Evolutionary conservation across 2,888 invertebrate species (phyloP).

Genomic region (Caenorhabditis zanzibari): DNA sequence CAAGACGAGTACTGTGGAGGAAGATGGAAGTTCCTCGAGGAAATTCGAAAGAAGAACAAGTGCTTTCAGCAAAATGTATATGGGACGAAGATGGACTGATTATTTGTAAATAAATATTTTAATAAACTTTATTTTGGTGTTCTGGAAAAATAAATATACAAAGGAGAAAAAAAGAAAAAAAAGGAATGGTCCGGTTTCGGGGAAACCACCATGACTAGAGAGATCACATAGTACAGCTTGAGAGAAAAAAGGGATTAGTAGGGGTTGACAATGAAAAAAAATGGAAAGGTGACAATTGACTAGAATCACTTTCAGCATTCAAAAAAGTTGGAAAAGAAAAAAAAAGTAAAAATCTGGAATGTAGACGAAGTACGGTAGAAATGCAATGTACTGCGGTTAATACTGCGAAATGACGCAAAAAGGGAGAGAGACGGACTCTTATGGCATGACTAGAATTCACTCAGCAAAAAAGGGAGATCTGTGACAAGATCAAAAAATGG

Average conservation of each 20-base stretch:
- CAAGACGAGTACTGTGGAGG: conserved; percentile 43
- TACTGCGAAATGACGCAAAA: conserved; percentile 51
- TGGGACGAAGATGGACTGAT: conserved; percentile 26
- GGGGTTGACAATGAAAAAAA: background rate
- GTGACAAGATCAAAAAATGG: conserved; percentile 47
- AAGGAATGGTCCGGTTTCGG: conserved; percentile 44
- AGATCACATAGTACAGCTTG: conserved; percentile 62
- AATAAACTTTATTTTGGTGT: background rate
- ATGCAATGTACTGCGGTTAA: conserved; percentile 53
- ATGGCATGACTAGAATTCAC: conserved; percentile 69
- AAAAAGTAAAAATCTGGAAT: conserved; percentile 43
- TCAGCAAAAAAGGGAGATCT: conserved; percentile 51
- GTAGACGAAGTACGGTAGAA: conserved; percentile 49
- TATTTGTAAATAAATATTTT: background rate
- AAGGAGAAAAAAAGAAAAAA: background rate
- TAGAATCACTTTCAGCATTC: background rate
- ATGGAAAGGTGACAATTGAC: conserved; percentile 6
- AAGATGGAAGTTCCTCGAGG: conserved; percentile 46
- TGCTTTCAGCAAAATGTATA: conserved; percentile 41
- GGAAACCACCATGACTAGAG: conserved; percentile 61
- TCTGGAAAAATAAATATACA: background rate
- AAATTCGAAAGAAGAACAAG: conserved; percentile 38
- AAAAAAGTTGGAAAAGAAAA: background rate
- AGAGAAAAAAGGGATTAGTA: background rate
- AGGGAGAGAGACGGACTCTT: conserved; percentile 2